These are phyloP conservation scores for Hypotaenidia okinawae DNA, from an alignment of 2,797 vertebrate species.

Conservation along the genomic window DNA sequence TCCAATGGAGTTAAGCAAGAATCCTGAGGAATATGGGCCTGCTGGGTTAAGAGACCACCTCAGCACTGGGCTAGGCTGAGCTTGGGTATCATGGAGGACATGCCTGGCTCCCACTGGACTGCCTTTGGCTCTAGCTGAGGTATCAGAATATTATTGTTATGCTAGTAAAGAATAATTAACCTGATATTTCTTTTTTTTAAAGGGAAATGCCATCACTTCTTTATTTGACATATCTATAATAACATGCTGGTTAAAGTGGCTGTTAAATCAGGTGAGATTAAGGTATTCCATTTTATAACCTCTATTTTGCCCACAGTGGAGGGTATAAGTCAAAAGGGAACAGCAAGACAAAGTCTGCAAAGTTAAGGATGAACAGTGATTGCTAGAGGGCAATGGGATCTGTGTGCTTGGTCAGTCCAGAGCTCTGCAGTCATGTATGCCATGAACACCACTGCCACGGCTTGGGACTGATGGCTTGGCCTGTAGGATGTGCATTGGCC, in stretches of 20 bases:
- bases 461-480: background rate
- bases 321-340: background rate
- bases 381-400: background rate
- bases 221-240: background rate
- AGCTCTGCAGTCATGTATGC: background rate
- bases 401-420: background rate
- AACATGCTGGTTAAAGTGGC: background rate
- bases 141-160: background rate
- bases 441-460: background rate
- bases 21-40: background rate
- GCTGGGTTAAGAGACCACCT: background rate
- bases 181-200: background rate
- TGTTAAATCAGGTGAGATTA: background rate
- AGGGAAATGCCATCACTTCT: background rate
- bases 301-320: background rate
- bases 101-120: background rate
- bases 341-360: background rate
- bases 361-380: background rate
- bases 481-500: background rate
- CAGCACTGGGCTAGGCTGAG: background rate
- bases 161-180: background rate
- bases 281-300: background rate
- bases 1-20: background rate
- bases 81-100: background rate
- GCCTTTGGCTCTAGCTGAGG: background rate